Base-by-base conservation (phyloP, 2,797 vertebrate species). In the Mus spretus region DNA sequence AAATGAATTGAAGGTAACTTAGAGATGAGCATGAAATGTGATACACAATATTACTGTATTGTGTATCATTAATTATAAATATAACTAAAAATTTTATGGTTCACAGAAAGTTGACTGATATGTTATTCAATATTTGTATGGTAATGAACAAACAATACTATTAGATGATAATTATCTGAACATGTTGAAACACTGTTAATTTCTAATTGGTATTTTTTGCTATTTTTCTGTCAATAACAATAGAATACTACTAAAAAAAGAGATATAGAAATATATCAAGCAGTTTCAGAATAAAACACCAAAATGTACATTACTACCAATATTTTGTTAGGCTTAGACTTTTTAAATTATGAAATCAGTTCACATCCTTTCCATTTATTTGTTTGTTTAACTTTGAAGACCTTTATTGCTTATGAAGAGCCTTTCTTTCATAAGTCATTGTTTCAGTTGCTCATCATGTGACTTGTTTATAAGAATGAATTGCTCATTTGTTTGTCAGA, bases 1-100 rank as follows among this genome's bases (percentile, higher is more conserved):
- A 93, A 95, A 74, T 94, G 12, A 86, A 80, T 37, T 75, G 31
- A 96, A 34, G 91, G 44, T 44, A 93, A 88, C 40, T 77, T 74
- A n/a, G 8, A 59, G 7, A 37, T 78, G 74, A 87, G 53, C n/a
- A 40, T 79, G 44, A 75, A 31, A 89, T 12, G 8, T 8, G 1
- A 59, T 82, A 4, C 26, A 74, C 82, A 92, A 14, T 93, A 44
- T 84, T 82, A 28, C 20, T n/a, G 19, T 37, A 44, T 59, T 44
- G n/a, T 3, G 8, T 50, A 4, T 55, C 15, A 70, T 77, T 84
- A 78, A 77, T 61, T 96, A 9, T 44, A 59, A 37, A 4, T 74
- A 22, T 89, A 13, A 82, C 20, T 34, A 91, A 2, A 57, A 91
- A 4, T 67, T 94, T 22, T 28, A 88, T 82, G 40, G 7, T 70